A percentile compares a stretch with the other conserved stretches of the same genome.
Conservation (phyloP, 2,888 invertebrate species). For the Muscina levida region DNA sequence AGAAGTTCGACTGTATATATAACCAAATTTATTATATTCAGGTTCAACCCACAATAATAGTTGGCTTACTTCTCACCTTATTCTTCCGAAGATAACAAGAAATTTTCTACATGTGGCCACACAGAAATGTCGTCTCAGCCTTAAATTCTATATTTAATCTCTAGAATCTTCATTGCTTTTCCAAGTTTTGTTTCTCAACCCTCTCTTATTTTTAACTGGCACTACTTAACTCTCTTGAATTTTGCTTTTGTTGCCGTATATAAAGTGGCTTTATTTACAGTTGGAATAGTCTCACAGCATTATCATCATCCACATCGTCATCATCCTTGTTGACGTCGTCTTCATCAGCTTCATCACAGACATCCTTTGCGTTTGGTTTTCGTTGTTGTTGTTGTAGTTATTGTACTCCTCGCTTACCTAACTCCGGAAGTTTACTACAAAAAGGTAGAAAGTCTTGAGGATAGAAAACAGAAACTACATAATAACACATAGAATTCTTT, state of each 20-base stretch:
- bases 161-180: no score
- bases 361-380: not conserved
- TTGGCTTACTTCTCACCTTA: no score
- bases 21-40: no score
- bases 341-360: slow-evolving; percentile 35
- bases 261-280: slow-evolving; percentile 65
- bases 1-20: no score
- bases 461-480: slow-evolving; percentile 42
- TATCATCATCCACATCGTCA: slow-evolving; percentile 37
- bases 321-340: slow-evolving; percentile 26
- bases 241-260: slow-evolving; percentile 33
- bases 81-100: no score
- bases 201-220: not conserved
- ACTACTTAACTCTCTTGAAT: slow-evolving; percentile 11
- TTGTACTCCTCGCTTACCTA: slow-evolving; percentile 51
- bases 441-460: slow-evolving; percentile 30
- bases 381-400: slow-evolving; percentile 45
- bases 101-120: no score
- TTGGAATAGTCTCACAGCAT: slow-evolving; percentile 61
- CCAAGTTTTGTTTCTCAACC: slow-evolving; percentile 27
- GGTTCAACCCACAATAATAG: no score
- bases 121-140: no score
- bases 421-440: slow-evolving; percentile 53
- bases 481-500: slow-evolving; percentile 50
- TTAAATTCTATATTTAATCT: no score